These are phyloP conservation scores for Drosophila ezoana DNA, from an alignment of 2,888 invertebrate genomes.

Conservation along the genomic window DNA sequence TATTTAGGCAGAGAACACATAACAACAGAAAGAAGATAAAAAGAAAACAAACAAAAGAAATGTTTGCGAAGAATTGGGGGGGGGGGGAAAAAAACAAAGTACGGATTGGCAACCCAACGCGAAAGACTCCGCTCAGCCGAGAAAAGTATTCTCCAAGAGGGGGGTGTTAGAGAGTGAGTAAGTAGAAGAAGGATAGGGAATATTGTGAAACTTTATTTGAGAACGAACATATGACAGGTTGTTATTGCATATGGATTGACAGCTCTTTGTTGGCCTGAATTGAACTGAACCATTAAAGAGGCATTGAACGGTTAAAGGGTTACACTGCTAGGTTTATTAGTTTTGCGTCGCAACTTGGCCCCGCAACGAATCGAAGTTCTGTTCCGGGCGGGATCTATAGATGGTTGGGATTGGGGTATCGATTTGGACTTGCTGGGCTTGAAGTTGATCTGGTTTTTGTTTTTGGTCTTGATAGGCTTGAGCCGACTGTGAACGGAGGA, in stretches of 20 bases:
- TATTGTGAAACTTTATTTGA: not conserved
- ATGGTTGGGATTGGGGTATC: slow-evolving; percentile 1
- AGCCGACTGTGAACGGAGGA: not conserved
- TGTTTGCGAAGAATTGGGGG: not conserved
- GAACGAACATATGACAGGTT: not conserved
- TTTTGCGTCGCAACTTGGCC: not conserved
- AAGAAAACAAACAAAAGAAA: not conserved
- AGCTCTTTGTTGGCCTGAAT: slow-evolving; percentile 4
- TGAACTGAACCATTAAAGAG: not conserved
- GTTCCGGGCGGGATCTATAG: slow-evolving; percentile 2
- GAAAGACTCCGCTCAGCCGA: not conserved
- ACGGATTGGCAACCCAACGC: slow-evolving; percentile 13
- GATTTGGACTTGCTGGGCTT: not conserved
- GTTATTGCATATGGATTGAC: not conserved
- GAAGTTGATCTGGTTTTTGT: not conserved
- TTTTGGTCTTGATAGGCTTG: slow-evolving; percentile 5
- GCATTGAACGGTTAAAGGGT: not conserved
- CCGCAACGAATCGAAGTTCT: not conserved
- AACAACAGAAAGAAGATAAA: not conserved
- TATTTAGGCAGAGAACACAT: not conserved
- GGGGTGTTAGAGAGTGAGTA: not conserved
- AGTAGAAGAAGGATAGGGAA: not conserved
- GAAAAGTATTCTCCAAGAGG: not conserved
- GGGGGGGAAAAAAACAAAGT: not conserved
- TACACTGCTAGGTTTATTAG: not conserved